Conservation (phyloP, 2,888 invertebrate genomes). For the Cistogaster globosa region DNA sequence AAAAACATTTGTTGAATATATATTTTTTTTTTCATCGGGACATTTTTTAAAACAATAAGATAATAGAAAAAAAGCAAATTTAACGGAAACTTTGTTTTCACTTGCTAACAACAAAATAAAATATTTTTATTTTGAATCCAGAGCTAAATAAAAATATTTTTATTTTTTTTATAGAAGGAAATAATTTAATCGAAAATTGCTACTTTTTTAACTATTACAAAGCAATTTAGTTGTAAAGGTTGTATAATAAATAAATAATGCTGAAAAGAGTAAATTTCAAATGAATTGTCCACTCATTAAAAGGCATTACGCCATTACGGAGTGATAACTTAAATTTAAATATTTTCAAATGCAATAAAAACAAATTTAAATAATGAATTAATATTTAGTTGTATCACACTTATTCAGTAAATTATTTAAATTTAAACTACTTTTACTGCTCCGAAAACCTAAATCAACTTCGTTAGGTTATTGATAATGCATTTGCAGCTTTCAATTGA, state of each 20-base stretch:
- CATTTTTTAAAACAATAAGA: constrained; percentile 29
- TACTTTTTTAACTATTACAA: constrained; percentile 19
- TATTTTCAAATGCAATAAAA: no score
- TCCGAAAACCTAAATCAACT: no score
- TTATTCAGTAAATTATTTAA: no score
- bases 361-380: no score
- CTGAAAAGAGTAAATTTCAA: no score
- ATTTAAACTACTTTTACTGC: no score
- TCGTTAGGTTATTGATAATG: no score
- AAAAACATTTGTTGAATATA: constrained; percentile 54
- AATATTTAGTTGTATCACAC: no score
- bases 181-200: constrained; percentile 16
- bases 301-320: no score
- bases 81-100: constrained; percentile 43
- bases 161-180: constrained; percentile 24
- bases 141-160: constrained; percentile 25
- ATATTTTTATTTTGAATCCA: constrained; percentile 44
- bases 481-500: no score
- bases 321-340: no score
- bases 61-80: constrained; percentile 3
- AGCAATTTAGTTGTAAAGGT: constrained; percentile 26
- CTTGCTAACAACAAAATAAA: constrained; percentile 40
- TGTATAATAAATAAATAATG: constrained; percentile 1
- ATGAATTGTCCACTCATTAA: no score
- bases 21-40: not conserved